Base-by-base conservation (phyloP, 2,888 invertebrate genomes). In the Arenicola marina region DNA sequence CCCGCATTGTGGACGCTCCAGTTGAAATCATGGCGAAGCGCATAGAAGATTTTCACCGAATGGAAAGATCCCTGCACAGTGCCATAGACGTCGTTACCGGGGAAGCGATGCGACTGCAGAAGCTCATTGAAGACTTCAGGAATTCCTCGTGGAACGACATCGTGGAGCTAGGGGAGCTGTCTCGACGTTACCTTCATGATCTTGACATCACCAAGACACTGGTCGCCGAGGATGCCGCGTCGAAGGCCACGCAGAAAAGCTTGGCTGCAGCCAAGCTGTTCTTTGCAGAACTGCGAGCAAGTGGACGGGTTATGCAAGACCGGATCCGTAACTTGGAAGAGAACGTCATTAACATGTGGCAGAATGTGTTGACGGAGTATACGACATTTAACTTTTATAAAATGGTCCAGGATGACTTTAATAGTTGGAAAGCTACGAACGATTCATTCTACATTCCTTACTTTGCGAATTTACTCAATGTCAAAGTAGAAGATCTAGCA, bases 1-100 rank as follows among this genome's bases (percentile, higher is more conserved):
- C 18, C 7, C 18, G 59, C 4, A 45, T 62, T 18, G 32, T 62
- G 21, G 7, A 29, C 4, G 33, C 4, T 21, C 62, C 62, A 24
- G 15, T 38, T 7, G 33, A 44, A 4, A 18, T 45, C 7, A 59
- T 62, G 2, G 11, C 34, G 18, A 45, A 51, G 33, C 38, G 31
- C 18, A 38, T 62, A 11, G 26, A 15, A 24, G 24, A 51, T 7
- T 62, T 62, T 33, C 21, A 62, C 21, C 11, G 7, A 1, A 18
- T 44, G 2, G 59, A 58, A 24, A 28, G 32, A 2, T 28, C 51
- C 4, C 53, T 62, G 11, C 38, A 15, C 38, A 38, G 18, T 18
- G 38, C 38, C 18, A 38, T 15, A 38, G 18, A 18, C 18, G 38
- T 18, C 11, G 11, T 38, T 15, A 15, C 18, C 18, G 11, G 11